These are phyloP conservation scores for Prosopocoilus inquinatus DNA, from an alignment of 2,888 invertebrate species.

Conservation along the genomic window DNA sequence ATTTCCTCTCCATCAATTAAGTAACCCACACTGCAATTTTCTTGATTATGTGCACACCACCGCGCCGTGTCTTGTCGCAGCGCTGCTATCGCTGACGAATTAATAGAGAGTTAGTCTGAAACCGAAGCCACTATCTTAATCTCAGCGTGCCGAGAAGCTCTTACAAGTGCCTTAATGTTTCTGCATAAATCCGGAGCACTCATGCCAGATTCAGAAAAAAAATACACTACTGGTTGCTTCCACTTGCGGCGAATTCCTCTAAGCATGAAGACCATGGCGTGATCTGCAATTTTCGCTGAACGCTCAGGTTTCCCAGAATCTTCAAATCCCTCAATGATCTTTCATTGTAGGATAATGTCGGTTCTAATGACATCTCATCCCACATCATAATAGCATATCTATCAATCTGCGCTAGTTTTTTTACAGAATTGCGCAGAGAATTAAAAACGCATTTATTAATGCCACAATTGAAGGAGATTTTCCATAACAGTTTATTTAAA, in stretches of 20 bases:
- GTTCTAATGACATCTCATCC: conserved; percentile 25
- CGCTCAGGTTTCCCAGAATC: conserved; percentile 7
- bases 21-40: too few relatives aligned
- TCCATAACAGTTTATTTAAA: too few relatives aligned
- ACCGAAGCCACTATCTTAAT: conserved; percentile 22
- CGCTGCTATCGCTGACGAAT: conserved; percentile 21
- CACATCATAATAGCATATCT: conserved; percentile 17
- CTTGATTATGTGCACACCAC: too few relatives aligned
- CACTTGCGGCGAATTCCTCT: conserved; percentile 18
- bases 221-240: conserved; percentile 17
- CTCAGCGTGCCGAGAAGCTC: conserved; percentile 13
- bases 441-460: too few relatives aligned
- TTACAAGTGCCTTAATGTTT: conserved; percentile 11
- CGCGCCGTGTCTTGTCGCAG: background rate
- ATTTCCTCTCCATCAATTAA: conserved; percentile 1
- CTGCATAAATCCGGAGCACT: conserved; percentile 12
- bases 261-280: conserved; percentile 11
- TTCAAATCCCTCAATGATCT: conserved; percentile 10
- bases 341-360: conserved; percentile 18
- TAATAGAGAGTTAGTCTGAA: conserved; percentile 26
- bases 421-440: too few relatives aligned
- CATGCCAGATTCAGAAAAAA: conserved; percentile 17
- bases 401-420: too few relatives aligned
- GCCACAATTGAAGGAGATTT: too few relatives aligned
- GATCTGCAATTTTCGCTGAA: conserved; percentile 7